phyloP scores from a whole-genome alignment of 2,113 vertebrate genomes.

The Circaetus cinerascens region DNA sequence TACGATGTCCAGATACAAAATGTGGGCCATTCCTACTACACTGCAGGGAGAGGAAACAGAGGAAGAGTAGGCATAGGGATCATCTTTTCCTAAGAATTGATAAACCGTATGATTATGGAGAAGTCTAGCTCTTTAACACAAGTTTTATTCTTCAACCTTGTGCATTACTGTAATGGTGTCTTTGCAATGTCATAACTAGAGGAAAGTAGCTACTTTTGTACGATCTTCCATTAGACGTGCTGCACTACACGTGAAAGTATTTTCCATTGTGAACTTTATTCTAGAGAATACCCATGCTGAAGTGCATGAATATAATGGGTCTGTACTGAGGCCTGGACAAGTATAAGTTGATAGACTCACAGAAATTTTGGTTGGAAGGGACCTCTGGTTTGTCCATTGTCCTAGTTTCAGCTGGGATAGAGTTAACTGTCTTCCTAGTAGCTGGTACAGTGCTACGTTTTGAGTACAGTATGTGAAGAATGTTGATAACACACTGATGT shows the following conservation, averaged over 20 bases:
- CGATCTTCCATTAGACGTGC: accelerated
- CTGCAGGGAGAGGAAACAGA: neutral
- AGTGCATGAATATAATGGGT: neutral
- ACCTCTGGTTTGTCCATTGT: neutral
- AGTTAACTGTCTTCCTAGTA: too few species aligned
- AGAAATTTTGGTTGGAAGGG: neutral
- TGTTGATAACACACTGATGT: too few species aligned
- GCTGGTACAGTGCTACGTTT: too few species aligned
- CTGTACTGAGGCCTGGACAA: neutral
- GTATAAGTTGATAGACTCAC: neutral
- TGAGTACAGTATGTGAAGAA: too few species aligned
- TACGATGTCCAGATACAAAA: neutral
- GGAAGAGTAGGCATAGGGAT: neutral
- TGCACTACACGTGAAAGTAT: neutral
- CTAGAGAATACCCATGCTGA: neutral
- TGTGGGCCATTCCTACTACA: neutral
- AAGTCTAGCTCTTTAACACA: neutral
- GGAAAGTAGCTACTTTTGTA: neutral
- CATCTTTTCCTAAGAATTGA: neutral
- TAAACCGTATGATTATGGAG: neutral
- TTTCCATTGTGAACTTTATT: neutral
- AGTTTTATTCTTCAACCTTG: neutral
- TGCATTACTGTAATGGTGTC: neutral
- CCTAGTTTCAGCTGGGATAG: too few species aligned
- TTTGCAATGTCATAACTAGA: neutral